Percentiles rank a stretch among this genome's conserved stretches.
Conservation (phyloP, 2,113 vertebrate species). For the Nerophis lumbriciformis region DNA sequence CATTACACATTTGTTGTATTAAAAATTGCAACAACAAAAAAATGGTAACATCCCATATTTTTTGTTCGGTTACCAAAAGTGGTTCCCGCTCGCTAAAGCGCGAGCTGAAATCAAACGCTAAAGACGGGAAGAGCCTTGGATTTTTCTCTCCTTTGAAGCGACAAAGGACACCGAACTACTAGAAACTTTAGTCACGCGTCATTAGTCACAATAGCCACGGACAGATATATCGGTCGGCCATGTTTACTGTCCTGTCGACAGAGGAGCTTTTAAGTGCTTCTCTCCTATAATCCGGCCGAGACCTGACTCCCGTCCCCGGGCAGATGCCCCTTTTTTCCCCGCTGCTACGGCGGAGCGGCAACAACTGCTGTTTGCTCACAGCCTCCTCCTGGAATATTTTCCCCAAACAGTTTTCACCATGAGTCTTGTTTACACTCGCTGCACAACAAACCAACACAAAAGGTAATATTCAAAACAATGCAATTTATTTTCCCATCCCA, state of each 20-base stretch:
- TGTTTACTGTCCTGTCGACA: slow-evolving; percentile 69
- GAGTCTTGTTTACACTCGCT: slow-evolving; percentile 53
- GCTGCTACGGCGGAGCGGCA: slow-evolving; percentile 62
- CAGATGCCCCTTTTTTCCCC: slow-evolving; percentile 64
- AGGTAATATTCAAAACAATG: too few relatives aligned
- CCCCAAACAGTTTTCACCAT: slow-evolving; percentile 68
- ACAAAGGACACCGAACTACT: neutral
- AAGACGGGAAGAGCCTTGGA: slow-evolving; percentile 6
- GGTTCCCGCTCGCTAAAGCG: neutral
- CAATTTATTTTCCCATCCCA: too few relatives aligned
- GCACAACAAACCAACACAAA: slow-evolving; percentile 27
- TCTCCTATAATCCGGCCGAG: slow-evolving; percentile 72
- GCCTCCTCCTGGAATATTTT: slow-evolving; percentile 71
- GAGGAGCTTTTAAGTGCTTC: slow-evolving; percentile 69
- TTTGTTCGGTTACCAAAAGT: neutral
- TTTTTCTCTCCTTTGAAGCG: slow-evolving; percentile 7
- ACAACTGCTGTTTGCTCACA: slow-evolving; percentile 72
- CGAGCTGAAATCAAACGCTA: neutral
- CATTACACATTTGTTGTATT: neutral
- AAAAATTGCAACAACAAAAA: too few relatives aligned
- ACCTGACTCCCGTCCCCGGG: slow-evolving; percentile 70
- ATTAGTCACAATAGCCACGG: slow-evolving; percentile 45
- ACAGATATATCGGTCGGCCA: slow-evolving; percentile 48
- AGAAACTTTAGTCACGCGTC: slow-evolving; percentile 45
- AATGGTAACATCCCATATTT: too few relatives aligned